phyloP scores from a whole-genome alignment of 2,888 invertebrate genomes.

The Serrognathus titanus region DNA sequence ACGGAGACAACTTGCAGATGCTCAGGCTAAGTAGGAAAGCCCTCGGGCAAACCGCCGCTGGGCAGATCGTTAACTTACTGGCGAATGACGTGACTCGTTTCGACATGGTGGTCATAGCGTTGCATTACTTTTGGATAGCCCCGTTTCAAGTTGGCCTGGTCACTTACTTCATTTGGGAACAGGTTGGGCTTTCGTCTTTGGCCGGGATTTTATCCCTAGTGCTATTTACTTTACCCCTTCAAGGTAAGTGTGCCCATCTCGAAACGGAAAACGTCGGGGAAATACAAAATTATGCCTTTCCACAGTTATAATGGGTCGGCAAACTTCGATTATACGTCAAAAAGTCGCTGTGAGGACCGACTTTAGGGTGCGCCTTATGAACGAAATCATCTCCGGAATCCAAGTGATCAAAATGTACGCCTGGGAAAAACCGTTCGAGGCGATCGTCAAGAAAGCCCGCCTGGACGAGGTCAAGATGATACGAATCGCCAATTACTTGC shows the following conservation, averaged over 20 bases:
- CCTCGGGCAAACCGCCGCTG: constrained; percentile 75
- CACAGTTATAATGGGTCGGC: constrained; percentile 26
- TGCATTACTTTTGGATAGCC: constrained; percentile 78
- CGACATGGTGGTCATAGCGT: constrained; percentile 64
- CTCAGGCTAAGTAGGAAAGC: constrained; percentile 64
- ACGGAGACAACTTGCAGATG: constrained; percentile 45
- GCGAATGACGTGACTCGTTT: constrained; percentile 83
- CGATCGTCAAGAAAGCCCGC: constrained; percentile 22
- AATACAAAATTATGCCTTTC: constrained; percentile 14
- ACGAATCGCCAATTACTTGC: constrained; percentile 54
- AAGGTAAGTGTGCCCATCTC: constrained; percentile 40
- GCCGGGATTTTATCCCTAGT: constrained; percentile 59
- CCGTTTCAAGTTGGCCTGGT: constrained; percentile 68
- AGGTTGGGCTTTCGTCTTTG: constrained; percentile 54
- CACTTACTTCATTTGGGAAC: constrained; percentile 56
- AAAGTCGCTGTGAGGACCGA: constrained; percentile 55
- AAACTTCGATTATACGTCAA: constrained; percentile 33
- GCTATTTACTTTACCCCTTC: constrained; percentile 51
- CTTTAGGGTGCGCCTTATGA: constrained; percentile 64
- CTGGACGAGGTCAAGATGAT: constrained; percentile 27
- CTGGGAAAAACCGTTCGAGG: constrained; percentile 66
- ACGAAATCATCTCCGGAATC: constrained; percentile 66
- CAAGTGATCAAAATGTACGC: constrained; percentile 73
- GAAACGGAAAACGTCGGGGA: no score
- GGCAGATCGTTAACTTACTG: constrained; percentile 78